Evolutionary conservation across 1,140 invertebrate species (phyloP).

Genomic region (Proales similis): DNA sequence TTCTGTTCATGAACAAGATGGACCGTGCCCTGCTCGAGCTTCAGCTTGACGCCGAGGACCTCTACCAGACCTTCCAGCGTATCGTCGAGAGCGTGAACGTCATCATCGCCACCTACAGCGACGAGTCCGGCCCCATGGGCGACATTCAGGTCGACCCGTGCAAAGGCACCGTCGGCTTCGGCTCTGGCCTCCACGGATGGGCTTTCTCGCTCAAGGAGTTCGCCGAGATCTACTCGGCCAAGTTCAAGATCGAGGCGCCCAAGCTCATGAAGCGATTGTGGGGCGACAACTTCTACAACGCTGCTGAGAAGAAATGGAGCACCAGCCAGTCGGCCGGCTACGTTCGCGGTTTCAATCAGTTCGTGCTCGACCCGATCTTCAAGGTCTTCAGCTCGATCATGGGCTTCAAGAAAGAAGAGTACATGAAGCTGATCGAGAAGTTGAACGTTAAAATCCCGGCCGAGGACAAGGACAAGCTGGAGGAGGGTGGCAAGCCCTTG

Average conservation of each 20-base stretch:
- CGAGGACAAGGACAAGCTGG: conserved; percentile 85
- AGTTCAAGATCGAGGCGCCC: conserved; percentile 90
- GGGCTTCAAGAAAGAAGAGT: conserved; percentile 95
- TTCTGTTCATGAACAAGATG: conserved; percentile 99
- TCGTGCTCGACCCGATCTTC: conserved; percentile 96
- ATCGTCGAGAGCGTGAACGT: conserved; percentile 99
- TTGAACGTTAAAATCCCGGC: conserved; percentile 81
- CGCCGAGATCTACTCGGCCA: conserved; percentile 94
- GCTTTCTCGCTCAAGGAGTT: conserved; percentile 99
- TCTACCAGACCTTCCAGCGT: conserved; percentile 98
- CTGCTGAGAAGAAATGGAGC: conserved; percentile 79
- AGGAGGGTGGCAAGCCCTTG: conserved; percentile 55
- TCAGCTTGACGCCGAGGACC: conserved; percentile 81
- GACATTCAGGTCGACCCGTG: conserved; percentile 91
- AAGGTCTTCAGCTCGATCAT: conserved; percentile 90
- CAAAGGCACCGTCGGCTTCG: conserved; percentile 97
- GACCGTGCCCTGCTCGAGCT: conserved; percentile 90
- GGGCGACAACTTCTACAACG: conserved; percentile 97
- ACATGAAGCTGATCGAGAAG: conserved; percentile 61
- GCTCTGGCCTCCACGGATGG: conserved; percentile 96
- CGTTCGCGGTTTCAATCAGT: conserved; percentile 95
- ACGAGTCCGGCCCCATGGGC: conserved; percentile 96
- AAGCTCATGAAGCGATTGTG: conserved; percentile 88
- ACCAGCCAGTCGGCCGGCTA: conserved; percentile 76
- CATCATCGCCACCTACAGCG: conserved; percentile 97